phyloP scores from a whole-genome alignment of 2,888 invertebrate species.

The Drosophila pseudotalamancana region DNA sequence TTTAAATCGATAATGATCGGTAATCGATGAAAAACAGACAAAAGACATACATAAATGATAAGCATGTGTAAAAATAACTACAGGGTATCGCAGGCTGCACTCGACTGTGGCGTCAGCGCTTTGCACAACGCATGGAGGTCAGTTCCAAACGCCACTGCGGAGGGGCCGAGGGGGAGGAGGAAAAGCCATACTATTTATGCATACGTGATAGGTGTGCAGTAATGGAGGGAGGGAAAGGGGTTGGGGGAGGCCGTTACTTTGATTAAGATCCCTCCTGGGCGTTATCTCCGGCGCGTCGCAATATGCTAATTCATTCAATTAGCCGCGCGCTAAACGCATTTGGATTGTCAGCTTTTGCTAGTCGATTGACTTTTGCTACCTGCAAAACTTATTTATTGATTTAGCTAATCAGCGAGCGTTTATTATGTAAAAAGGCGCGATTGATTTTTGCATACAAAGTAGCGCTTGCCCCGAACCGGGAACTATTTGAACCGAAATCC shows the following conservation, averaged over 20 bases:
- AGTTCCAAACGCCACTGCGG: conserved; percentile 1
- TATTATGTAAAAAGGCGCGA: conserved; percentile 70
- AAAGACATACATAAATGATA: too few species aligned
- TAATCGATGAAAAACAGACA: too few species aligned
- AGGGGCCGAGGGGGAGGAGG: too few species aligned
- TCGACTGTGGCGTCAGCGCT: background rate
- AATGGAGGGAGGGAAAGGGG: background rate
- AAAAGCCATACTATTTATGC: too few species aligned
- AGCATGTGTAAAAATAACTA: too few species aligned
- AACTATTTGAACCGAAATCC: conserved; percentile 6
- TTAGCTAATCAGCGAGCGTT: conserved; percentile 73
- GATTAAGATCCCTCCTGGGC: conserved; percentile 7
- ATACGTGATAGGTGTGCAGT: too few species aligned
- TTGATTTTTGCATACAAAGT: conserved; percentile 62
- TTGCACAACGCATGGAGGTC: background rate
- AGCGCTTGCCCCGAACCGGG: conserved; percentile 4
- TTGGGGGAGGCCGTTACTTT: background rate
- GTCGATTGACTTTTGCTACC: conserved; percentile 74
- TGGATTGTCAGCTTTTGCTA: conserved; percentile 38
- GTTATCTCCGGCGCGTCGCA: conserved; percentile 17
- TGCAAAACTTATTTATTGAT: conserved; percentile 69
- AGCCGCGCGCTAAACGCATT: conserved; percentile 57
- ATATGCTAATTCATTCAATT: conserved; percentile 75
- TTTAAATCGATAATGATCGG: too few species aligned
- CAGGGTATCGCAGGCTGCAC: background rate